These are phyloP conservation scores for Nephrotoma flavescens DNA, from an alignment of 2,888 invertebrate genomes.

Conservation along the genomic window DNA sequence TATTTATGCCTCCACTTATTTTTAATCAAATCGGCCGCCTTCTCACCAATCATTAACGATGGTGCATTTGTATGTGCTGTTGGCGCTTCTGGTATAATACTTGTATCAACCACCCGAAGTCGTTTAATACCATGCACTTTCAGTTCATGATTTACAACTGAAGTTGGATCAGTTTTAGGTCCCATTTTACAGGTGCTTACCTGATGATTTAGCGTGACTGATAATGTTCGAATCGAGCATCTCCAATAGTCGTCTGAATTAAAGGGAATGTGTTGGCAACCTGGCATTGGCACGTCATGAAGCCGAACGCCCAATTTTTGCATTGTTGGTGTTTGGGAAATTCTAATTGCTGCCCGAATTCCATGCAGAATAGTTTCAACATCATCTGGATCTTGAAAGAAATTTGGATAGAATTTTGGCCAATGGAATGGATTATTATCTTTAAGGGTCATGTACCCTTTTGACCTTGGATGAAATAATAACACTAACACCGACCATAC, in stretches of 20 bases:
- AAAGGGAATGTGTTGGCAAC: slow-evolving; percentile 33
- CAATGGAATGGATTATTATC: slow-evolving; percentile 58
- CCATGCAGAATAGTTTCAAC: slow-evolving; percentile 43
- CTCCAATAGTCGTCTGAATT: slow-evolving; percentile 51
- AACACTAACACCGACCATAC: slow-evolving; percentile 49
- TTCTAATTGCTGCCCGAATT: slow-evolving; percentile 43
- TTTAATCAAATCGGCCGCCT: slow-evolving; percentile 44
- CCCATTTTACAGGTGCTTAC: slow-evolving; percentile 36
- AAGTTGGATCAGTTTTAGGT: slow-evolving; percentile 24
- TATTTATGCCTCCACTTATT: slow-evolving; percentile 26
- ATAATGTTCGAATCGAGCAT: slow-evolving; percentile 42
- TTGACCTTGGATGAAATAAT: slow-evolving; percentile 57
- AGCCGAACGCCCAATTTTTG: slow-evolving; percentile 38
- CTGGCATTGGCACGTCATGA: slow-evolving; percentile 35
- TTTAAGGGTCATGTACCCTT: slow-evolving; percentile 47
- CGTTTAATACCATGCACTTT: slow-evolving; percentile 41
- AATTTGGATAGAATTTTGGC: slow-evolving; percentile 69
- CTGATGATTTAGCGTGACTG: slow-evolving; percentile 37
- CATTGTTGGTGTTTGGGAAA: slow-evolving; percentile 43
- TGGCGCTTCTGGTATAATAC: slow-evolving; percentile 43
- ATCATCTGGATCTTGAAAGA: slow-evolving; percentile 51
- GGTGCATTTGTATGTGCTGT: slow-evolving; percentile 50
- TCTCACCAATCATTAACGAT: slow-evolving; percentile 35
- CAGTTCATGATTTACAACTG: slow-evolving; percentile 40
- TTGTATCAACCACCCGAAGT: slow-evolving; percentile 47